phyloP scores from a whole-genome alignment of 2,888 invertebrate genomes.

The Philaethria dido region DNA sequence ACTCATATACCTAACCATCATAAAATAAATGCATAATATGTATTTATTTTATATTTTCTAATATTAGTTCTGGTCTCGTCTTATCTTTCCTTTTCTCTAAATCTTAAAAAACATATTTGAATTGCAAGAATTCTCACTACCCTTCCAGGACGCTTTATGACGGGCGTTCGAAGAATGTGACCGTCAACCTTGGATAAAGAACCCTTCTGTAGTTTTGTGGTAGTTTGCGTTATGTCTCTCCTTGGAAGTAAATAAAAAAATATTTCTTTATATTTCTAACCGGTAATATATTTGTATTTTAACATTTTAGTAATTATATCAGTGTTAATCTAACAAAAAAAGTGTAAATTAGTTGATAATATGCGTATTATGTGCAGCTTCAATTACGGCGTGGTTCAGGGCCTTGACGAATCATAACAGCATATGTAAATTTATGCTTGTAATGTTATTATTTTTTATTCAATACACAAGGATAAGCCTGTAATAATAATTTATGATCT shows the following conservation, averaged over 20 bases:
- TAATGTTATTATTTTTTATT: constrained; percentile 16
- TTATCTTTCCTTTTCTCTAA: background rate
- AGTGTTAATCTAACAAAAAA: background rate
- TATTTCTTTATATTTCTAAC: background rate
- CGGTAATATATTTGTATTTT: background rate
- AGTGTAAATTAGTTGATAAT: constrained; percentile 4
- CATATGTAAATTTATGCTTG: constrained; percentile 17
- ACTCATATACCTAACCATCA: too few relatives aligned
- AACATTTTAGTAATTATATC: background rate
- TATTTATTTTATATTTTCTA: too few relatives aligned
- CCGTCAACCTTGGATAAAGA: constrained; percentile 41
- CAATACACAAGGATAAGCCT: constrained; percentile 28
- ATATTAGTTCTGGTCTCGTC: too few relatives aligned
- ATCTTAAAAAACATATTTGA: constrained; percentile 31
- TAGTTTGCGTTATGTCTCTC: background rate
- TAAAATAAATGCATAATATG: too few relatives aligned
- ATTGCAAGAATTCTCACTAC: constrained; percentile 52
- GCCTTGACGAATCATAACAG: constrained; percentile 27
- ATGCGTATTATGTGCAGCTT: background rate
- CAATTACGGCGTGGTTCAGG: constrained; percentile 15
- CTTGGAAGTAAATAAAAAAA: background rate
- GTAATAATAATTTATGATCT: constrained; percentile 43
- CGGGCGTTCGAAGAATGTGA: constrained; percentile 51
- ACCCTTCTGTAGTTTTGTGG: constrained; percentile 22
- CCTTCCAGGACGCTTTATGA: constrained; percentile 46